Conservation (phyloP, 1,140 invertebrate species). For the Homarus americanus region DNA sequence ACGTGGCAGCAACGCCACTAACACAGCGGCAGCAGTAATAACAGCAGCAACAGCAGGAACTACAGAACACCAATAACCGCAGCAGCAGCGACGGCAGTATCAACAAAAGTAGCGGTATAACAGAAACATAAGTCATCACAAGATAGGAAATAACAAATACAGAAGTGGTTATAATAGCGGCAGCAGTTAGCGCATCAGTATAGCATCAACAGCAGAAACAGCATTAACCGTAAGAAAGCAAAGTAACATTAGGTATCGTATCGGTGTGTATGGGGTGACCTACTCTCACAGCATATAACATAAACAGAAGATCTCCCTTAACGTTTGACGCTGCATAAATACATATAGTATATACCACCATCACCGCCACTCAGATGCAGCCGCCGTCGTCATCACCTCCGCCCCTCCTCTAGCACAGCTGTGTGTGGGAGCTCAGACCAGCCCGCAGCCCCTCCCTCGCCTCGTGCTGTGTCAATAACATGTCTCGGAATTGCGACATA, state of each 20-base stretch:
- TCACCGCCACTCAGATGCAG: neutral
- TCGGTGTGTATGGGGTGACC: too few relatives aligned
- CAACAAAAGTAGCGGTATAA: neutral
- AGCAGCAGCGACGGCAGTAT: too few relatives aligned
- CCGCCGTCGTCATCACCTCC: neutral
- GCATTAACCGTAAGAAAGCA: too few relatives aligned
- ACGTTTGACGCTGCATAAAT: neutral
- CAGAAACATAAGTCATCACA: neutral
- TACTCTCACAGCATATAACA: too few relatives aligned
- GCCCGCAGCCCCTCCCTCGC: constrained; percentile 2
- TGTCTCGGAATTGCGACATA: constrained; percentile 36
- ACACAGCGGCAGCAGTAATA: neutral
- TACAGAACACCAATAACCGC: too few relatives aligned
- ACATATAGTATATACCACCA: neutral
- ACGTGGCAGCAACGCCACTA: too few relatives aligned
- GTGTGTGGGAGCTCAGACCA: neutral
- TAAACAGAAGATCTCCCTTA: too few relatives aligned
- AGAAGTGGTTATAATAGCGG: too few relatives aligned
- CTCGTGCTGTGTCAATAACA: constrained; percentile 47
- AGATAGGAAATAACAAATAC: too few relatives aligned
- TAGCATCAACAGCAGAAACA: too few relatives aligned
- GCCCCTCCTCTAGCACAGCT: constrained; percentile 10
- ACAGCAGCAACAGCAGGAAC: neutral
- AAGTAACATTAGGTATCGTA: too few relatives aligned
- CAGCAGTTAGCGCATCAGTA: too few relatives aligned